Conservation (phyloP, 35 echinoderm and acorn worm genomes). For the Ptychodera flava region DNA sequence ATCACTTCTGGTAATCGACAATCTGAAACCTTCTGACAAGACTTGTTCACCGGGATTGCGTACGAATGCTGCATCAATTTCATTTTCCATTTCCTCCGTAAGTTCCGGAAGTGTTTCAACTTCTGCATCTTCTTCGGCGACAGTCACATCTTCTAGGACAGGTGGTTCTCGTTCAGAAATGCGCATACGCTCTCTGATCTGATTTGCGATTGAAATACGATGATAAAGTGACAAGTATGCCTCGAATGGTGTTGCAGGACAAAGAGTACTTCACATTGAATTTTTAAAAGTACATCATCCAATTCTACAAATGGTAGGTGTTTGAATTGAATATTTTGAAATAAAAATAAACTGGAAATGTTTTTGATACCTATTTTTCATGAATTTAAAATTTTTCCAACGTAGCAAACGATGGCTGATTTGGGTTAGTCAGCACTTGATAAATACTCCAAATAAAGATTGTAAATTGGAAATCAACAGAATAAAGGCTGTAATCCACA, state of each 20-base stretch:
- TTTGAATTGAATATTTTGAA: neutral
- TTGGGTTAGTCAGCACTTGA: too few relatives aligned
- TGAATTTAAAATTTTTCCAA: too few relatives aligned
- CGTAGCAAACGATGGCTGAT: too few relatives aligned
- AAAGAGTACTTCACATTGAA: neutral
- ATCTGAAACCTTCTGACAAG: constrained; percentile 38
- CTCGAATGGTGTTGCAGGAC: too few relatives aligned
- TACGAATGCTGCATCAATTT: constrained; percentile 52
- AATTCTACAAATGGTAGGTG: neutral
- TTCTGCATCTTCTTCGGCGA: constrained; percentile 34
- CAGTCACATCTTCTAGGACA: constrained; percentile 19
- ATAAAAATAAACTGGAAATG: neutral
- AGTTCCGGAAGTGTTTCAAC: constrained; percentile 54
- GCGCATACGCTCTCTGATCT: constrained; percentile 37
- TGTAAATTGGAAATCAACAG: too few relatives aligned
- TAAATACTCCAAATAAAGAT: too few relatives aligned
- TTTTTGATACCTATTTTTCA: neutral
- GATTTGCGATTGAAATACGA: too few relatives aligned
- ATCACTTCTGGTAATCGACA: constrained; percentile 50
- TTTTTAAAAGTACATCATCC: neutral
- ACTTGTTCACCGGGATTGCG: constrained; percentile 34
- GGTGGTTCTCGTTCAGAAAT: constrained; percentile 11
- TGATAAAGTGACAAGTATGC: too few relatives aligned
- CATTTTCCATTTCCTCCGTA: constrained; percentile 73
- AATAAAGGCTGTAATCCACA: too few relatives aligned